Conservation (phyloP, 2,797 vertebrate species). For the Phataginus tetradactyla region DNA sequence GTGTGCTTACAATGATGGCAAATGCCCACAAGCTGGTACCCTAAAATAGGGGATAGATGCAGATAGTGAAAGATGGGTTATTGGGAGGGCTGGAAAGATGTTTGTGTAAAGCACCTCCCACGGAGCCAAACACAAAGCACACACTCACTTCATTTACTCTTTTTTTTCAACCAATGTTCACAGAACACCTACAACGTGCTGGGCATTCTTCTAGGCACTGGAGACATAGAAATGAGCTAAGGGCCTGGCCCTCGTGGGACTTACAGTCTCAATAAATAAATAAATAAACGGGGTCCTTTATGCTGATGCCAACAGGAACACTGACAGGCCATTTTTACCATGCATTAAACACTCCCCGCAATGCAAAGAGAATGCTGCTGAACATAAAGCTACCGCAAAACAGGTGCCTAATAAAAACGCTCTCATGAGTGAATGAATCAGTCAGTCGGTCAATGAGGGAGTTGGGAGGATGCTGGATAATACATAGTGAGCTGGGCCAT, state of each 20-base stretch:
- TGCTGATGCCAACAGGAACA: neutral
- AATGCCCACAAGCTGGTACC: neutral
- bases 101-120: neutral
- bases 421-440: too few relatives aligned
- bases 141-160: neutral
- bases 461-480: rapidly evolving
- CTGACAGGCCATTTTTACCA: neutral
- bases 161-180: neutral
- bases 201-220: neutral
- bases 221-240: neutral
- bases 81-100: neutral
- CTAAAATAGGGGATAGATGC: neutral
- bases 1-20: neutral
- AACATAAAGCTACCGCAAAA: neutral
- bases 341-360: neutral
- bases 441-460: neutral
- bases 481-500: neutral
- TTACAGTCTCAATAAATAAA: neutral
- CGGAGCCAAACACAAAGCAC: neutral
- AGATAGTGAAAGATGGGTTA: neutral
- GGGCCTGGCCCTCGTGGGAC: neutral
- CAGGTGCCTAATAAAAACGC: neutral
- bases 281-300: neutral
- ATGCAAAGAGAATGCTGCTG: neutral
- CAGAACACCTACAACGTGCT: neutral